A percentile compares a stretch with the other conserved stretches of the same genome.
These are phyloP conservation scores for Larimichthys polyactis DNA, from an alignment of 2,113 vertebrate genomes.

Conservation along the genomic window DNA sequence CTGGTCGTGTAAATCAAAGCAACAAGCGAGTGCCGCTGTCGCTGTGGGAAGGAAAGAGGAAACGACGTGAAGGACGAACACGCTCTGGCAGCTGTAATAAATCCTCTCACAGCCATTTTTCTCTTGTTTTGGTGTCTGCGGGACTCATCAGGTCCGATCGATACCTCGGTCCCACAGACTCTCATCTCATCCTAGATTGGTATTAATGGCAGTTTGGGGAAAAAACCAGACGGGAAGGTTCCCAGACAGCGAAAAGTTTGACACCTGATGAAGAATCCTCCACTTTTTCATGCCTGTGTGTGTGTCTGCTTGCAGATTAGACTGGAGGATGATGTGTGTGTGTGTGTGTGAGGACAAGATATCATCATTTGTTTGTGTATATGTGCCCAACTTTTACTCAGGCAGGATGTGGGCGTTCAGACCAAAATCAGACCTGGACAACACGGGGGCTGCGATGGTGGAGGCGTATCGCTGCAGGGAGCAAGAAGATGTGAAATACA, in stretches of 20 bases:
- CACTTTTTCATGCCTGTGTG: not conserved
- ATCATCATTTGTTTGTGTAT: not conserved
- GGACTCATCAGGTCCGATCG: slow-evolving; percentile 33
- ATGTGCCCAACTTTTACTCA: too few species aligned
- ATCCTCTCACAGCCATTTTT: slow-evolving; percentile 16
- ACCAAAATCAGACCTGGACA: too few species aligned
- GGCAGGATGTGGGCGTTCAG: too few species aligned
- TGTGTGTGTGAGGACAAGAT: too few species aligned
- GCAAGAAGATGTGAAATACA: too few species aligned
- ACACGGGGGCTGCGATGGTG: too few species aligned
- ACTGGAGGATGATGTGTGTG: not conserved
- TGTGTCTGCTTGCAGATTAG: not conserved
- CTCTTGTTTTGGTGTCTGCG: slow-evolving; percentile 29
- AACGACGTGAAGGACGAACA: slow-evolving; percentile 49
- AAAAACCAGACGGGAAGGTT: not conserved
- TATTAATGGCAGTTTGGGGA: slow-evolving; percentile 38
- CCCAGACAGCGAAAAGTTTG: not conserved
- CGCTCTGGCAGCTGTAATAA: slow-evolving; percentile 50
- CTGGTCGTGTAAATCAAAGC: slow-evolving; percentile 38
- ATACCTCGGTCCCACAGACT: slow-evolving; percentile 10
- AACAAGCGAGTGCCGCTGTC: not conserved
- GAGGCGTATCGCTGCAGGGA: too few species aligned
- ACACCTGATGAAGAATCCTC: not conserved
- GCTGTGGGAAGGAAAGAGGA: slow-evolving; percentile 17
- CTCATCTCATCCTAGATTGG: slow-evolving; percentile 18